A percentile compares a stretch with the other conserved stretches of the same genome.
Evolutionary conservation across 2,888 invertebrate species (phyloP).

Genomic region (Aradus depressus): DNA sequence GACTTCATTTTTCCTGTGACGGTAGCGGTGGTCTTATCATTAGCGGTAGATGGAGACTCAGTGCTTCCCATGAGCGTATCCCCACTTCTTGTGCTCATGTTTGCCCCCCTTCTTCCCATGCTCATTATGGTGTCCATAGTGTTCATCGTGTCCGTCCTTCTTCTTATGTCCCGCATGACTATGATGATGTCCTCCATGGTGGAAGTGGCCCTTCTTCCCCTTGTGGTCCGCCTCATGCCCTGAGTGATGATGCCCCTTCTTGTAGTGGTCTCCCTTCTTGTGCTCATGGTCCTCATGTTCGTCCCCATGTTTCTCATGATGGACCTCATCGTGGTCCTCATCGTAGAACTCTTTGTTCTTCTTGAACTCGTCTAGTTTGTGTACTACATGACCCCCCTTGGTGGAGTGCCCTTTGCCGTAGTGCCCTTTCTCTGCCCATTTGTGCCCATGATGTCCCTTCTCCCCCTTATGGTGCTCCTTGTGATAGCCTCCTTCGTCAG

Average conservation of each 20-base stretch:
- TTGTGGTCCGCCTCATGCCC: slow-evolving; percentile 65
- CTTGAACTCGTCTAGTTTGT: slow-evolving; percentile 74
- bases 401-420: slow-evolving; percentile 78
- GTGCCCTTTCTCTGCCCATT: slow-evolving; percentile 55
- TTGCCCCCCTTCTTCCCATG: slow-evolving; percentile 71
- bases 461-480: slow-evolving; percentile 53
- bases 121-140: slow-evolving; percentile 60
- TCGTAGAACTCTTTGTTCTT: slow-evolving; percentile 80
- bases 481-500: slow-evolving; percentile 53
- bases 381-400: slow-evolving; percentile 73
- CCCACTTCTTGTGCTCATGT: slow-evolving; percentile 68
- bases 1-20: too few relatives aligned
- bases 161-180: slow-evolving; percentile 70
- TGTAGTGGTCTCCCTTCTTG: slow-evolving; percentile 69
- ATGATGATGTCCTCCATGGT: slow-evolving; percentile 69
- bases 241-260: slow-evolving; percentile 69
- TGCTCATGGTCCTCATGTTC: slow-evolving; percentile 68
- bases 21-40: too few relatives aligned
- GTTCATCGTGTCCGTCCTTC: slow-evolving; percentile 63
- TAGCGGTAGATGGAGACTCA: too few relatives aligned
- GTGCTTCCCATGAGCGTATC: too few relatives aligned
- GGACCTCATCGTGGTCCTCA: slow-evolving; percentile 69
- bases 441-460: slow-evolving; percentile 55
- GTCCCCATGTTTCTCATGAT: slow-evolving; percentile 66
- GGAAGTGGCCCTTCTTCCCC: slow-evolving; percentile 67